These are phyloP conservation scores for Archilochus colubris DNA, from an alignment of 2,113 vertebrate genomes.

Conservation along the genomic window DNA sequence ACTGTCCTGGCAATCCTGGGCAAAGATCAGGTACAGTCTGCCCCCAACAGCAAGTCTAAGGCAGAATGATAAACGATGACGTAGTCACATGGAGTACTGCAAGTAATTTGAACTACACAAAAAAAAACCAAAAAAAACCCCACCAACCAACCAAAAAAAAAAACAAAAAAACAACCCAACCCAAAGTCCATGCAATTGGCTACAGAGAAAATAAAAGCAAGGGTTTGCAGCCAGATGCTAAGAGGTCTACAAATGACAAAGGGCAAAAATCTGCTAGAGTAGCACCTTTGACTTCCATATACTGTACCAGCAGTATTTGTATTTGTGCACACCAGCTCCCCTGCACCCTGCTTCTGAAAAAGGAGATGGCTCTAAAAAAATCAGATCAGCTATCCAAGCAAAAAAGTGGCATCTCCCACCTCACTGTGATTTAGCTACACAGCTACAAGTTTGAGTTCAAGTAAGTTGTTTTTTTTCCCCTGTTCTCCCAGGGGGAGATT, in stretches of 20 bases:
- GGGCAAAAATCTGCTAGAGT: not conserved
- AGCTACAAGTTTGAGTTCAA: not conserved
- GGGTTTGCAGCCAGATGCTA: not conserved
- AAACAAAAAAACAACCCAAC: no score
- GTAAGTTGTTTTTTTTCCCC: not conserved
- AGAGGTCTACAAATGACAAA: not conserved
- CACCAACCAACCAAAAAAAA: no score
- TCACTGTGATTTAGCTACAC: not conserved
- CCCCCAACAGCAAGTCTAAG: not conserved
- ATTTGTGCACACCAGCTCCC: not conserved
- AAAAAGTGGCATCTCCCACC: not conserved
- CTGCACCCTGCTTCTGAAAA: not conserved
- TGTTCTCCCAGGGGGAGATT: no score
- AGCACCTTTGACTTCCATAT: not conserved
- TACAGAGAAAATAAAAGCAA: not conserved
- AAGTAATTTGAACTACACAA: not conserved
- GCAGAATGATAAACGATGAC: not conserved
- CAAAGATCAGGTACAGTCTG: not conserved
- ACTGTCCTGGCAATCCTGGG: not conserved
- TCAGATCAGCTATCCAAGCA: not conserved
- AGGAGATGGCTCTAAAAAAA: not conserved
- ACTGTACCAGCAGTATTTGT: not conserved
- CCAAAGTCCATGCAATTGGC: not conserved
- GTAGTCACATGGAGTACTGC: not conserved
- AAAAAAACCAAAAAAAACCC: not conserved